Base-by-base conservation (phyloP, 2,797 vertebrate genomes). In the Alectoris magna region DNA sequence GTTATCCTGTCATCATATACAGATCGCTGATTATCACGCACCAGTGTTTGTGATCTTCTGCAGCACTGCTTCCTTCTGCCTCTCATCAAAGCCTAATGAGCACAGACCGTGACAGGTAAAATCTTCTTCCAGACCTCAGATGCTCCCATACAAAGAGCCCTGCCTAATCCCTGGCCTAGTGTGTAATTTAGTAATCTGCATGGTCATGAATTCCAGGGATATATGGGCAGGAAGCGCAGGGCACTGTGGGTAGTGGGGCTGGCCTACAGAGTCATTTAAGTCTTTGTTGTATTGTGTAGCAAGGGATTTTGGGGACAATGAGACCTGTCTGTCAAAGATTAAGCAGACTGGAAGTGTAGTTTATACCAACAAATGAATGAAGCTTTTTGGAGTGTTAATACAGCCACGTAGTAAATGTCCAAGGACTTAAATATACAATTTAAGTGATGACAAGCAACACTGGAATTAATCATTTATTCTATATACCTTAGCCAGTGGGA, bases 21-120 rank as follows among this genome's bases (percentile, higher is more conserved):
- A 97, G 96, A 97, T 97, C 93, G 96, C 96, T 97, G 96, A 96
- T 97, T 97, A 97, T 97, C 94, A 91, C 96, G 98, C 98, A 78
- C 79, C 87, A 88, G 88, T 19, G 91, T 97, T 94, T 97, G 96
- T 97, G 96, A 97, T 97, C 97, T 97, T 97, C 86, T 94, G 89
- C 96, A 94, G 95, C 39, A 71, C 96, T 91, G 97, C 97, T 98
- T 98, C 97, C 97, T 98, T 97, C 97, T 97, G 96, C 49, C 95
- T 96, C 97, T 97, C 97, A 91, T 98, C 98, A 98, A 97, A 93
- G 87, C 95, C 95, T 95, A 97, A 90, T 99, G 98, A 98, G 98
- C 98, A 99, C 97, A 96, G 71, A 96, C 97, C 98, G 94, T 99
- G 99, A 99, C 99, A 99, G 98, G 98, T 98, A 95, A 98, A 99